phyloP scores from a whole-genome alignment of 2,888 invertebrate genomes.

The Caenorhabditis japonica region DNA sequence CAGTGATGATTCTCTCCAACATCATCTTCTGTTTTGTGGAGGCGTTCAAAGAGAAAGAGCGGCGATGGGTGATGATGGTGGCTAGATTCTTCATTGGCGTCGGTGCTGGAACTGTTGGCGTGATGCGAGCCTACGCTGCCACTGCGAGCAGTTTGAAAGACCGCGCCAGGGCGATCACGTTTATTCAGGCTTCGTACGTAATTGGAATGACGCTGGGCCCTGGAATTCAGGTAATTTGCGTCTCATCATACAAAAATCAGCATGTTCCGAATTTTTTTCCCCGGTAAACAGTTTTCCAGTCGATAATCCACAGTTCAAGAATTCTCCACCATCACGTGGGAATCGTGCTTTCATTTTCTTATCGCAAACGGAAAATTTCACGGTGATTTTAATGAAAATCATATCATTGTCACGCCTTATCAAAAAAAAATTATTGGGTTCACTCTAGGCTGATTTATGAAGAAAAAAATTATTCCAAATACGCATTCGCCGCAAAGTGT shows the following conservation, averaged over 20 bases:
- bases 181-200: conserved; percentile 61
- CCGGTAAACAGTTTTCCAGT: no score
- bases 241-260: background rate
- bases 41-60: conserved; percentile 43
- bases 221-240: conserved; percentile 54
- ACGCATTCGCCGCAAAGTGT: no score
- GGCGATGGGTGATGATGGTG: conserved; percentile 63
- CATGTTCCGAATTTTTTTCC: no score
- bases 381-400: no score
- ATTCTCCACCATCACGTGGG: no score
- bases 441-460: no score
- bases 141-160: conserved; percentile 60
- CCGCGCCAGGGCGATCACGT: conserved; percentile 61
- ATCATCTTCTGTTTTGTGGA: conserved; percentile 65
- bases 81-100: conserved; percentile 60
- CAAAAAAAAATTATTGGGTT: no score
- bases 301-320: no score
- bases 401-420: no score
- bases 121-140: conserved; percentile 61
- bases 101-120: conserved; percentile 62
- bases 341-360: no score
- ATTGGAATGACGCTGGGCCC: conserved; percentile 65
- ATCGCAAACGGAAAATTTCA: no score
- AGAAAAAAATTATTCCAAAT: no score
- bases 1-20: conserved; percentile 61